A percentile compares a stretch with the other conserved stretches of the same genome.
Conservation (phyloP, 2,113 vertebrate genomes). For the Megaleporinus macrocephalus region DNA sequence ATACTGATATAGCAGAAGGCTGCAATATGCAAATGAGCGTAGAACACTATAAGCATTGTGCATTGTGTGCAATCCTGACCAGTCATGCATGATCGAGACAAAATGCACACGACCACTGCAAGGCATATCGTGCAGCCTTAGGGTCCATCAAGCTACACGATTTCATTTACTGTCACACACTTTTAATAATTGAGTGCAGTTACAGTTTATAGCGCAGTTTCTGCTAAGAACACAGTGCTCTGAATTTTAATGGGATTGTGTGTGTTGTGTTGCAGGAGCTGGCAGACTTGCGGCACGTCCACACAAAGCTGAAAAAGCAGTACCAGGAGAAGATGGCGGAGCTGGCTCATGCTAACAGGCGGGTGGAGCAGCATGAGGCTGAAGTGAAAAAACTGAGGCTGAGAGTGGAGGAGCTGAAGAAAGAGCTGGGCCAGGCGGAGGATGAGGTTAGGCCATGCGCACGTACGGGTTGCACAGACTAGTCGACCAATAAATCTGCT, state of each 20-base stretch:
- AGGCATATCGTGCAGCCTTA: too few relatives aligned
- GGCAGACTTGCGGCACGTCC: constrained; percentile 90
- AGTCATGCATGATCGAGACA: too few relatives aligned
- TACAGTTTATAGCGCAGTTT: neutral
- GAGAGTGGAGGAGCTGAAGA: constrained; percentile 96
- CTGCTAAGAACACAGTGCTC: neutral
- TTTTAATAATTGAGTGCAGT: too few relatives aligned
- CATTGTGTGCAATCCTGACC: too few relatives aligned
- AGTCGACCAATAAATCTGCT: too few relatives aligned
- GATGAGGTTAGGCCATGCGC: constrained; percentile 81
- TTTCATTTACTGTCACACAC: too few relatives aligned
- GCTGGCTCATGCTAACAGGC: constrained; percentile 87
- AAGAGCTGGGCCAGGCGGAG: constrained; percentile 94
- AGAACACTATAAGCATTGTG: too few relatives aligned
- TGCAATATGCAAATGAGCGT: neutral
- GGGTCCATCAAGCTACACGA: too few relatives aligned
- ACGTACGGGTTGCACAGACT: neutral
- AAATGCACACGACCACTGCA: too few relatives aligned
- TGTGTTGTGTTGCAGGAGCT: constrained; percentile 80
- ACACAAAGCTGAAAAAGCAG: constrained; percentile 96
- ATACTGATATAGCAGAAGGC: neutral
- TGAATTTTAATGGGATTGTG: neutral
- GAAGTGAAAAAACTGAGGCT: constrained; percentile 95
- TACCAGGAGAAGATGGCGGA: constrained; percentile 92
- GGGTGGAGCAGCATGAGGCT: constrained; percentile 89